Evolutionary conservation across 2,888 invertebrate species (phyloP).

Genomic region (Hofmannophila pseudospretella): DNA sequence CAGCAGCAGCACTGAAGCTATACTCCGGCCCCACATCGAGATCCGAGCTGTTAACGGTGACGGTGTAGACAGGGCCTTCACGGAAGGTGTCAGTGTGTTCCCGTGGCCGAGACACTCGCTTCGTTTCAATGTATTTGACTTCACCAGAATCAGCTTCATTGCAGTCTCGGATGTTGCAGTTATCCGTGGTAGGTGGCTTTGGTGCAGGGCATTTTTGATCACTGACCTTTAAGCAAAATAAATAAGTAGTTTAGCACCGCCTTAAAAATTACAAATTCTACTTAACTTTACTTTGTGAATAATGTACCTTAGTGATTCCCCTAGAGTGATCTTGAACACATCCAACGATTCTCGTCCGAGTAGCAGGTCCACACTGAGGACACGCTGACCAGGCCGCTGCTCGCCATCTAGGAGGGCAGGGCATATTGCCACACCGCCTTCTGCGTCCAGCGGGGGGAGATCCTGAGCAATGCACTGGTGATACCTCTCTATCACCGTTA

Average conservation of each 20-base stretch:
- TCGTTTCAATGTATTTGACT: slow-evolving; percentile 37
- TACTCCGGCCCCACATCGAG: slow-evolving; percentile 59
- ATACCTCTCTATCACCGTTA: slow-evolving; percentile 79
- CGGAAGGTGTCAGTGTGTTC: slow-evolving; percentile 54
- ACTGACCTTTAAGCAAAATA: slow-evolving; percentile 42
- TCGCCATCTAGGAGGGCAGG: slow-evolving; percentile 91
- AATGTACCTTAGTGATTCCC: slow-evolving; percentile 60
- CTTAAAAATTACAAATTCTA: neutral
- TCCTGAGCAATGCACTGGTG: slow-evolving; percentile 72
- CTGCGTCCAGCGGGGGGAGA: slow-evolving; percentile 77
- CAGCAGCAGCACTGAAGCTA: slow-evolving; percentile 50
- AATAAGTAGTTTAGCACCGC: neutral
- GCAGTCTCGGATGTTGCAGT: slow-evolving; percentile 56
- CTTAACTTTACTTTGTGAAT: neutral
- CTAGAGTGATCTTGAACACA: slow-evolving; percentile 81
- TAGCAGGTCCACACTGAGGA: slow-evolving; percentile 86
- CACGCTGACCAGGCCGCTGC: slow-evolving; percentile 88
- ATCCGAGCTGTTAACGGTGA: slow-evolving; percentile 52
- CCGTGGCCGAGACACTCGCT: slow-evolving; percentile 31
- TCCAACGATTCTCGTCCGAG: slow-evolving; percentile 83
- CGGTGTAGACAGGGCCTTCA: slow-evolving; percentile 60
- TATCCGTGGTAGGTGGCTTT: slow-evolving; percentile 48
- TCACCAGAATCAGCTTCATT: slow-evolving; percentile 24
- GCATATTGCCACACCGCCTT: slow-evolving; percentile 84
- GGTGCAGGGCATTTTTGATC: slow-evolving; percentile 56